Percentiles rank a stretch among this genome's conserved stretches.
These are phyloP conservation scores for Todiramphus saurophagus DNA, from an alignment of 2,113 vertebrate species.

Conservation along the genomic window DNA sequence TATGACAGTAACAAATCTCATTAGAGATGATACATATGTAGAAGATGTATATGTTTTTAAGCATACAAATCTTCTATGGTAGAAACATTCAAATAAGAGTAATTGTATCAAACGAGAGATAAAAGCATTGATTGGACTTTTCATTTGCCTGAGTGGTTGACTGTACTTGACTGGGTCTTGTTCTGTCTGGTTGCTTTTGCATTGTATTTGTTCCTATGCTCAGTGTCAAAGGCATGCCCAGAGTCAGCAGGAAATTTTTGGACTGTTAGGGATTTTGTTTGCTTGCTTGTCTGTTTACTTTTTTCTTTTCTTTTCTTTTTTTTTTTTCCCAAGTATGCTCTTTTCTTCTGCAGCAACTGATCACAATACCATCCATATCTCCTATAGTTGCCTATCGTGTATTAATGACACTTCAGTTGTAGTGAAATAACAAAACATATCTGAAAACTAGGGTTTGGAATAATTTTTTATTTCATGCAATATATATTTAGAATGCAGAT, in stretches of 20 bases:
- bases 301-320: not conserved
- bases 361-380: not conserved
- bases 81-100: not conserved
- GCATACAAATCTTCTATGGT: not conserved
- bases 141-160: not conserved
- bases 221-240: not conserved
- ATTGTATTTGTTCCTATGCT: not conserved
- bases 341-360: not conserved
- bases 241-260: not conserved
- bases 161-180: not conserved
- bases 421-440: not conserved
- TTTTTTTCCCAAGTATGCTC: accelerated
- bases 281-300: not conserved
- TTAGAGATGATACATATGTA: accelerated
- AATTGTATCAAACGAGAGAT: not conserved
- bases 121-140: not conserved
- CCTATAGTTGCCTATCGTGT: too few species aligned
- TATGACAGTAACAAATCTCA: not conserved
- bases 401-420: not conserved
- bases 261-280: not conserved
- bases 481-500: not conserved
- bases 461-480: not conserved
- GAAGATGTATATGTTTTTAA: not conserved
- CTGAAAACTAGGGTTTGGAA: not conserved
- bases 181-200: not conserved